These are phyloP conservation scores for Microcebus griseorufus DNA, from an alignment of 2,113 vertebrate genomes.

Conservation along the genomic window DNA sequence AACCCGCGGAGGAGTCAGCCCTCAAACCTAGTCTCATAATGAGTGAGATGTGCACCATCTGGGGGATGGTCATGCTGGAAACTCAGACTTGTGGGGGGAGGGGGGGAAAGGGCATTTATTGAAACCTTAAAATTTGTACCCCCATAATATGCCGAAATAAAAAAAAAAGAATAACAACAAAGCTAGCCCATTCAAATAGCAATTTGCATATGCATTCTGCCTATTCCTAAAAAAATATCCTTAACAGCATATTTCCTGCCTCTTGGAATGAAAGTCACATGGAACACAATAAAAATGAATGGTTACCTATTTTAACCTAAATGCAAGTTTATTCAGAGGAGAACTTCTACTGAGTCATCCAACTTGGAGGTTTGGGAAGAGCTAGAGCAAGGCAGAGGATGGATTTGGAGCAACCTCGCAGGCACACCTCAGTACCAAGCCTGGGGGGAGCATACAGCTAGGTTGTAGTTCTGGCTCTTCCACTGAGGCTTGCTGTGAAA, in stretches of 20 bases:
- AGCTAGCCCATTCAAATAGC: neutral
- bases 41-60: no score
- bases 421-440: neutral
- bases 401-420: neutral
- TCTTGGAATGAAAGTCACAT: neutral
- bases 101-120: no score
- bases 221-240: neutral
- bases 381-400: neutral
- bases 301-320: neutral
- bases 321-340: neutral
- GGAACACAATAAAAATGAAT: neutral
- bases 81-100: no score
- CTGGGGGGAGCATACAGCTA: neutral
- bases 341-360: neutral
- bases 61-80: no score
- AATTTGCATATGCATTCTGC: neutral
- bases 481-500: neutral
- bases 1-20: neutral
- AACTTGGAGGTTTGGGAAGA: neutral
- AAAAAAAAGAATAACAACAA: neutral
- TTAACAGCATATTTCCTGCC: neutral
- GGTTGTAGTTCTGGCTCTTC: neutral
- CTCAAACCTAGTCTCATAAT: neutral
- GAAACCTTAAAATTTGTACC: no score
- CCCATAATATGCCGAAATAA: no score